These are phyloP conservation scores for Siniperca knerii DNA, from an alignment of 2,113 vertebrate genomes.

Conservation along the genomic window DNA sequence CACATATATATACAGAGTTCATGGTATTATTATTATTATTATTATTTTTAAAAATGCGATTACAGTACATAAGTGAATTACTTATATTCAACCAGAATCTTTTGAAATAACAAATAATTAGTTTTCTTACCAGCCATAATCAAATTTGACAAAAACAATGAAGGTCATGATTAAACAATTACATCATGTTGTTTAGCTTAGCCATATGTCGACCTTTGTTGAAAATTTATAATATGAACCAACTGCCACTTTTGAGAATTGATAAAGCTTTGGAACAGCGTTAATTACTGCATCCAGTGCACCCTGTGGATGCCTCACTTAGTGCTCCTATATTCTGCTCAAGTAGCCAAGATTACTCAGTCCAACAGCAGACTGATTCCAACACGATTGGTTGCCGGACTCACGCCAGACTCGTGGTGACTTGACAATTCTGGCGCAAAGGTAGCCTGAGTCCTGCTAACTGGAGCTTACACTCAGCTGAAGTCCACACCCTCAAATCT, in stretches of 20 bases:
- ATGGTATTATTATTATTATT: no score
- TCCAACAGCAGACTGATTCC: conserved; percentile 33
- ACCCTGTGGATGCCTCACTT: conserved; percentile 14
- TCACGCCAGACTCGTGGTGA: conserved; percentile 27
- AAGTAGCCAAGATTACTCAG: conserved; percentile 32
- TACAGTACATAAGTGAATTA: background rate
- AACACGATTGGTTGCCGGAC: conserved; percentile 35
- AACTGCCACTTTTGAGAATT: background rate
- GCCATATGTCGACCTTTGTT: background rate
- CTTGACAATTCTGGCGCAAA: conserved; percentile 36
- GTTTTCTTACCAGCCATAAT: background rate
- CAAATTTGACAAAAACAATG: background rate
- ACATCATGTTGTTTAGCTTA: background rate
- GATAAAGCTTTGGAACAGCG: conserved; percentile 3
- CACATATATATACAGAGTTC: background rate
- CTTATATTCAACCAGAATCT: background rate
- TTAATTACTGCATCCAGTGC: background rate
- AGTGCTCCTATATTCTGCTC: background rate
- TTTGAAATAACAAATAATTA: background rate
- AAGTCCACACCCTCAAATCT: conserved; percentile 48
- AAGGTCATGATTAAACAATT: background rate
- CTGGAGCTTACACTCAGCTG: conserved; percentile 31
- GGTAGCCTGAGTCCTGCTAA: conserved; percentile 34
- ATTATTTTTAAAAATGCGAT: background rate
- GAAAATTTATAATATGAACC: background rate